Conservation (phyloP, 2,888 invertebrate genomes). For the Cecidostiba fungosa region DNA sequence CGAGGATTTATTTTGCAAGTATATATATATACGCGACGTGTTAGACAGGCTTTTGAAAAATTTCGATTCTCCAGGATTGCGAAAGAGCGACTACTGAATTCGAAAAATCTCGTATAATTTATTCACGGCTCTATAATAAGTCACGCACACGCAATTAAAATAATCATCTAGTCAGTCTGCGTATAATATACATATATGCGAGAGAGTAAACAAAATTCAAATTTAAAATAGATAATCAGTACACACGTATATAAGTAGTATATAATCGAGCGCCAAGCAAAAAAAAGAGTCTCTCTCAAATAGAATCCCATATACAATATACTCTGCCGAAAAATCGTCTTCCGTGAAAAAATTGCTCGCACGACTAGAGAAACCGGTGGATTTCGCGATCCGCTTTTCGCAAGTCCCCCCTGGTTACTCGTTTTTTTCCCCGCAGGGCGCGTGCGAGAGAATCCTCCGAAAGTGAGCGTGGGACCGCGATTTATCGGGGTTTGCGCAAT, state of each 20-base stretch:
- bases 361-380: too few relatives aligned
- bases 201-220: background rate
- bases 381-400: background rate
- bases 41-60: background rate
- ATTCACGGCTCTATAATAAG: background rate
- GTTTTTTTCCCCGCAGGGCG: background rate
- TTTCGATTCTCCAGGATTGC: background rate
- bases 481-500: constrained; percentile 24
- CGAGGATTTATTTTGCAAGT: background rate
- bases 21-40: too few relatives aligned
- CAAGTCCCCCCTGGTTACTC: background rate
- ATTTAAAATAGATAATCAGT: background rate
- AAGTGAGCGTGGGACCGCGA: constrained; percentile 48
- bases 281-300: too few relatives aligned
- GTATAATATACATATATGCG: background rate
- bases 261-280: too few relatives aligned
- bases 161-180: background rate
- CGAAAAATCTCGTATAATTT: background rate
- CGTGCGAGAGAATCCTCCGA: constrained; percentile 14
- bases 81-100: background rate
- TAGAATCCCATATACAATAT: background rate
- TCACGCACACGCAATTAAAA: background rate
- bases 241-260: too few relatives aligned
- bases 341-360: background rate
- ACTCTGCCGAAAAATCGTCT: background rate